Evolutionary conservation across 2,113 vertebrate species (phyloP).

Genomic region (Brienomyrus longianalis): DNA sequence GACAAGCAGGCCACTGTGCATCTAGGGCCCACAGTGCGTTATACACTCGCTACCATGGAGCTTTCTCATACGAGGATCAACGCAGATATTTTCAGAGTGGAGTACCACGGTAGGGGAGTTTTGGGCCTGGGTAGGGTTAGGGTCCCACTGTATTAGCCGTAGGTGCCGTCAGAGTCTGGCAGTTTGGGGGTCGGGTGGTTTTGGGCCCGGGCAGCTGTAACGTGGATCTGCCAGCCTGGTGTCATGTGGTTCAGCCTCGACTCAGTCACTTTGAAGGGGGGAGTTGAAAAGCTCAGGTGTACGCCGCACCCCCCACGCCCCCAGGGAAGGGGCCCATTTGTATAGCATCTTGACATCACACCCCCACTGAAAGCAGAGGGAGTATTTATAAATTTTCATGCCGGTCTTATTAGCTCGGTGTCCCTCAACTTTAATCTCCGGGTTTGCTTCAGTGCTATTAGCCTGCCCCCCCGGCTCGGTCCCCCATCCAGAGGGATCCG

Average conservation of each 20-base stretch:
- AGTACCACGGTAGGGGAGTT: not conserved
- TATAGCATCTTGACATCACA: not conserved
- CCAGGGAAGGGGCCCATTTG: not conserved
- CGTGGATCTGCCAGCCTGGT: not conserved
- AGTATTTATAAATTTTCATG: not conserved
- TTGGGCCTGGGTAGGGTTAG: not conserved
- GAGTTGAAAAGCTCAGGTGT: not conserved
- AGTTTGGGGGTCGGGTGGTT: not conserved
- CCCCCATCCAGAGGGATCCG: not conserved
- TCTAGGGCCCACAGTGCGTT: not conserved
- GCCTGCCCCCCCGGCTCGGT: not conserved
- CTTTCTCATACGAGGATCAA: not conserved
- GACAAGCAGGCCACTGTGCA: not conserved
- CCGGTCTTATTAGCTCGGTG: not conserved
- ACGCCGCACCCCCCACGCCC: not conserved
- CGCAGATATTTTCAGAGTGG: not conserved
- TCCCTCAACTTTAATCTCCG: not conserved
- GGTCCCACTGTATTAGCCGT: not conserved
- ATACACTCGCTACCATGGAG: not conserved
- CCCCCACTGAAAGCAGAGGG: not conserved
- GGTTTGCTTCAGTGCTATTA: not conserved
- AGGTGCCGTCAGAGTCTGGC: no score
- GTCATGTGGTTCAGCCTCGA: not conserved
- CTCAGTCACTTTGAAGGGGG: no score
- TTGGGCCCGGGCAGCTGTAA: not conserved